These are phyloP conservation scores for Lacerta bilineata DNA, from an alignment of 2,797 vertebrate genomes.

Conservation along the genomic window DNA sequence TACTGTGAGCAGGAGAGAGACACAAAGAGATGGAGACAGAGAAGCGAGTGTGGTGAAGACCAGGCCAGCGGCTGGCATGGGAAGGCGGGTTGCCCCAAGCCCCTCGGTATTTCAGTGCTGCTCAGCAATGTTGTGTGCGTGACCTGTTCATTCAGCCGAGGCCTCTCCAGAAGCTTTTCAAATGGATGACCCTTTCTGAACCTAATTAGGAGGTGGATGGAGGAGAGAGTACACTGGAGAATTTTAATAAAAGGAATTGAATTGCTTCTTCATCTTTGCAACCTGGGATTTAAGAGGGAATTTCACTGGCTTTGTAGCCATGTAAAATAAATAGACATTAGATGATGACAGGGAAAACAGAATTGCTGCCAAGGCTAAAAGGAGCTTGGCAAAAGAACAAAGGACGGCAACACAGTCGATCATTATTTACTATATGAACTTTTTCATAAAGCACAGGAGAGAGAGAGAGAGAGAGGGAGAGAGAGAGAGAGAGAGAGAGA, in stretches of 20 bases:
- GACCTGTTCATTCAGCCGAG: slow-evolving; percentile 69
- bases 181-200: slow-evolving; percentile 77
- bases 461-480: slow-evolving; percentile 68
- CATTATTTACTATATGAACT: slow-evolving; percentile 79
- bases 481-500: slow-evolving; percentile 71
- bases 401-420: slow-evolving; percentile 75
- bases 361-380: slow-evolving; percentile 83
- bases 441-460: slow-evolving; percentile 76
- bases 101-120: slow-evolving; percentile 59
- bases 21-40: slow-evolving; percentile 31
- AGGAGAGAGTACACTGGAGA: slow-evolving; percentile 76
- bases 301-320: slow-evolving; percentile 82
- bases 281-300: slow-evolving; percentile 83
- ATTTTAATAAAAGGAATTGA: slow-evolving; percentile 77
- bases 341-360: slow-evolving; percentile 84
- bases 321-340: slow-evolving; percentile 86
- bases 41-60: slow-evolving; percentile 32
- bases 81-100: slow-evolving; percentile 34
- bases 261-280: slow-evolving; percentile 79
- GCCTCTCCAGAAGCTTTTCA: slow-evolving; percentile 71
- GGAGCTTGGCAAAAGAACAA: slow-evolving; percentile 83
- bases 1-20: slow-evolving; percentile 2
- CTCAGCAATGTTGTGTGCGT: slow-evolving; percentile 58
- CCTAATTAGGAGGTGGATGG: slow-evolving; percentile 74
- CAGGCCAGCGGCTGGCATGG: slow-evolving; percentile 40